A percentile compares a stretch with the other conserved stretches of the same genome.
Conservation (phyloP, 2,888 invertebrate genomes). For the Megastigmus dorsalis region DNA sequence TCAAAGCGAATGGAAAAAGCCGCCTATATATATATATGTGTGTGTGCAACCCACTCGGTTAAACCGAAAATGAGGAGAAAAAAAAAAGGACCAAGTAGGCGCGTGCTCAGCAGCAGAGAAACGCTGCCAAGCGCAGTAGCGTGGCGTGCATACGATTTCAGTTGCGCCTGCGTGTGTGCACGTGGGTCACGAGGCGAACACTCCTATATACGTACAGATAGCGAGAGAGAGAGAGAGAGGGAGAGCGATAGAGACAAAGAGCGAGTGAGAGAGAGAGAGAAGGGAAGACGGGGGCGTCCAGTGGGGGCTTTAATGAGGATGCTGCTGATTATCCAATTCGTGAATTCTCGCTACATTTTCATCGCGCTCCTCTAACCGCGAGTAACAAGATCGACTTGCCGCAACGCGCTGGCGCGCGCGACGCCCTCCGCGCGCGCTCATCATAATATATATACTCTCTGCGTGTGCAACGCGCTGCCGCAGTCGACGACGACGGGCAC, state of each 20-base stretch:
- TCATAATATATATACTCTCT: not conserved
- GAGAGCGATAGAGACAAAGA: conserved; percentile 28
- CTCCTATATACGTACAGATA: not conserved
- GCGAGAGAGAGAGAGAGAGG: not conserved
- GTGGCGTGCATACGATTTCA: conserved; percentile 27
- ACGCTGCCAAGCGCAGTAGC: not conserved
- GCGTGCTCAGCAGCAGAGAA: not conserved
- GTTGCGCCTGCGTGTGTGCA: conserved; percentile 16
- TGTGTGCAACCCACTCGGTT: too few species aligned
- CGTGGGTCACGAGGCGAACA: conserved; percentile 40
- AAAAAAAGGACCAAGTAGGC: conserved; percentile 2
- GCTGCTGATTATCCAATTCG: conserved; percentile 81
- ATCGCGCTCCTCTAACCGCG: conserved; percentile 68
- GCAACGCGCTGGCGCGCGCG: too few species aligned
- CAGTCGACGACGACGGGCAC: too few species aligned
- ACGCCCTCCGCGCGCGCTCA: not conserved
- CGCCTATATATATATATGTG: too few species aligned
- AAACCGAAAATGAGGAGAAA: too few species aligned
- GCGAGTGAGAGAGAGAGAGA: conserved; percentile 55
- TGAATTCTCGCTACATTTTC: conserved; percentile 75
- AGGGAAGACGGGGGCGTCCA: conserved; percentile 72
- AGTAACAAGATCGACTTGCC: conserved; percentile 66
- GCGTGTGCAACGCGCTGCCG: not conserved
- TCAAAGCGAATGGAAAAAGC: too few species aligned
- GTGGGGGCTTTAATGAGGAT: conserved; percentile 79